A percentile compares a stretch with the other conserved stretches of the same genome.
phyloP scores from a whole-genome alignment of 2,888 invertebrate species.

The Nymphalis urticae region DNA sequence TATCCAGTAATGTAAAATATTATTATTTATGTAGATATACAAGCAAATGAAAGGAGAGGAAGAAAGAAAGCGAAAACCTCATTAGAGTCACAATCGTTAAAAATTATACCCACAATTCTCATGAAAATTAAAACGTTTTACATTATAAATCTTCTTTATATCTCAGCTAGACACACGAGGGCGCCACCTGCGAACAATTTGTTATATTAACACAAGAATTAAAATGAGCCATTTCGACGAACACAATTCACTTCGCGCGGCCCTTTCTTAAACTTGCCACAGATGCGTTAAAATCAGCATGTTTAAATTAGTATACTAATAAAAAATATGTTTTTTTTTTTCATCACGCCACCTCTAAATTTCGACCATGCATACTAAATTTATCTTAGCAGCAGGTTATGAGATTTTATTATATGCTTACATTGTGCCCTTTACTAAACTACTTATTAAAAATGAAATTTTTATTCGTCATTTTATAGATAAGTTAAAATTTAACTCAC shows the following conservation, averaged over 20 bases:
- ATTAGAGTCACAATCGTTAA: neutral
- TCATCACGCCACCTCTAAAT: too few species aligned
- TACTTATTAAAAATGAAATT: too few species aligned
- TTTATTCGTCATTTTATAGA: too few species aligned
- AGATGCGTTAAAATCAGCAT: constrained; percentile 30
- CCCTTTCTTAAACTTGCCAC: constrained; percentile 42
- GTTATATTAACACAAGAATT: constrained; percentile 62
- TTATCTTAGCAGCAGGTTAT: too few species aligned
- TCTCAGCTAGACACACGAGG: constrained; percentile 31
- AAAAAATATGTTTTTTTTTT: neutral
- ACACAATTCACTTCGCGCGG: constrained; percentile 58
- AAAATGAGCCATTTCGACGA: constrained; percentile 57
- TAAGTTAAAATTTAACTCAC: too few species aligned
- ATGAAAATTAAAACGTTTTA: constrained; percentile 10
- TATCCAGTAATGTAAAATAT: too few species aligned
- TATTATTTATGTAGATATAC: too few species aligned
- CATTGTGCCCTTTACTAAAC: too few species aligned
- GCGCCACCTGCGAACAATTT: constrained; percentile 54
- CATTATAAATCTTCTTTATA: constrained; percentile 18
- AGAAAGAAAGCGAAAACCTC: neutral
- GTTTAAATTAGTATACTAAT: too few species aligned
- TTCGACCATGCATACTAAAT: too few species aligned
- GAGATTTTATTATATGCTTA: too few species aligned
- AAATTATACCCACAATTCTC: neutral
- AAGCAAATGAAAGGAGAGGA: neutral